These are phyloP conservation scores for Tethea ocularis DNA, from an alignment of 2,888 invertebrate genomes.

Conservation along the genomic window DNA sequence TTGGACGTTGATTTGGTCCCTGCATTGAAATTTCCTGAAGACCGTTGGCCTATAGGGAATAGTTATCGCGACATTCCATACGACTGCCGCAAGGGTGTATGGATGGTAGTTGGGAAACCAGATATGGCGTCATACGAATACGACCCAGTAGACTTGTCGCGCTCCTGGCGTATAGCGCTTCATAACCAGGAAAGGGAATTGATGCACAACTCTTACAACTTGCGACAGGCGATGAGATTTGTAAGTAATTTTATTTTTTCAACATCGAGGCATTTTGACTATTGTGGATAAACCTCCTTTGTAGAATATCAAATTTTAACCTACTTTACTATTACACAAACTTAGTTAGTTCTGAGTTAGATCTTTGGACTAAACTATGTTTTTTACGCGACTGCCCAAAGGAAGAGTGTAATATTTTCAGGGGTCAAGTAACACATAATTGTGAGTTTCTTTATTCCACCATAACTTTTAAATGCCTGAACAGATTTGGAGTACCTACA, in stretches of 20 bases:
- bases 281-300: too few relatives aligned
- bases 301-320: too few relatives aligned
- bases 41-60: slow-evolving; percentile 63
- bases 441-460: too few relatives aligned
- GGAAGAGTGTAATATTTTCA: too few relatives aligned
- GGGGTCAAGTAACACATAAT: too few relatives aligned
- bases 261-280: too few relatives aligned
- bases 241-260: slow-evolving; percentile 50
- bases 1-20: slow-evolving; percentile 83
- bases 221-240: slow-evolving; percentile 67
- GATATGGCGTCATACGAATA: slow-evolving; percentile 42
- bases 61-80: slow-evolving; percentile 43
- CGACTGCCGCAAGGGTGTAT: slow-evolving; percentile 52
- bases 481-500: too few relatives aligned
- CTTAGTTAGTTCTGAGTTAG: too few relatives aligned
- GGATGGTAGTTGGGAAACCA: slow-evolving; percentile 73
- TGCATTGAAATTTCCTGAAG: slow-evolving; percentile 70
- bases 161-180: slow-evolving; percentile 81
- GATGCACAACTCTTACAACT: slow-evolving; percentile 59
- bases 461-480: too few relatives aligned
- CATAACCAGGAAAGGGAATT: slow-evolving; percentile 79
- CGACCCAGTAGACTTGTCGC: slow-evolving; percentile 32
- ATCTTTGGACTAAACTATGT: too few relatives aligned
- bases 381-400: too few relatives aligned
- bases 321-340: too few relatives aligned